Evolutionary conservation across 2,888 invertebrate species (phyloP), one percentile per base, ranked within the genome.

Genomic region (Myathropa florea): DNA sequence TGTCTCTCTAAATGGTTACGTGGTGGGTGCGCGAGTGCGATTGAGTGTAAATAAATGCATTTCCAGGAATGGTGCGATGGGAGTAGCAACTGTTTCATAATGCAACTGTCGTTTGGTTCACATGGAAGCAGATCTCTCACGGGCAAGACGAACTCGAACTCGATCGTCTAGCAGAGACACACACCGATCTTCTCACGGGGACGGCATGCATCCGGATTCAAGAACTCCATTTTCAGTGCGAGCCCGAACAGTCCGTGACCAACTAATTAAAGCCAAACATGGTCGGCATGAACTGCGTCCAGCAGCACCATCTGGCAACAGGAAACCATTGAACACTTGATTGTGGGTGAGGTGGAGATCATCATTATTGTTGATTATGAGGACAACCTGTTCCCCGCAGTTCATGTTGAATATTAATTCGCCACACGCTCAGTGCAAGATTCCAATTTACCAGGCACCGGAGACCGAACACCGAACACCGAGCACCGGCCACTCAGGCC

Each of bases 341-440:
- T 78, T 65, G 82, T 82, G 82, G 82, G 77, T 78, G 85, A 82
- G 65, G 77, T 60, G 73, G 64, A 68, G 78, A 75, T 73, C 78
- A 55, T 64, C 78, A 78, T 82, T 77, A 76, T 71, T 67, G 72
- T 81, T 77, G 80, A 81, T 85, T 86, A 86, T 78, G 70, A 73
- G 77, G 73, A 82, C 85, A 86, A 86, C 85, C 85, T 86, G 85
- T 85, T 85, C 61, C 33, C 46, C 59, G 30, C 64, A 61, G 65
- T 68, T 81, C 61, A 77, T 81, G 72, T 73, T 55, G 75, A 86
- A 78, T 86, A 86, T 79, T 86, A 83, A 86, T 83, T 86, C 71
- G 85, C 77, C 82, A 86, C 82, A 78, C 82, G 73, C 70, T 83
- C 61, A 28, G 83, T 75, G 70, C 75, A 71, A 83, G 71, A 78